phyloP scores from a whole-genome alignment of 1,140 invertebrate species.

The Orius laevigatus region DNA sequence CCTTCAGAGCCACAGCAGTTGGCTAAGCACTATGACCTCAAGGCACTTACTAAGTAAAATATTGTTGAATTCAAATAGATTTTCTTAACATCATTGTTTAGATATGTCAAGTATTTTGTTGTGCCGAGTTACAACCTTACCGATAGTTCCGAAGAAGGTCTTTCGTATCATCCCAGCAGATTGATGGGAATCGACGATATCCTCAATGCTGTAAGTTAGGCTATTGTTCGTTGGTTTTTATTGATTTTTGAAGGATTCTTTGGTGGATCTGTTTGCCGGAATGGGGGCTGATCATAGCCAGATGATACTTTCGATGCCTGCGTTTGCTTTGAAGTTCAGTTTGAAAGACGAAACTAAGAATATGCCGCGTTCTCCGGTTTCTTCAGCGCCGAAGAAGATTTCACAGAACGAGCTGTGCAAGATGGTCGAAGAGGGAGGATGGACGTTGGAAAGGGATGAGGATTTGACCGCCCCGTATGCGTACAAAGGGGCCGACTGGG shows the following conservation, averaged over 20 bases:
- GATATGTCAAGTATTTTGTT: conserved; percentile 44
- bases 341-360: conserved; percentile 44
- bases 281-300: conserved; percentile 51
- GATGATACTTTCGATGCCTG: conserved; percentile 49
- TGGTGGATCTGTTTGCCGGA: conserved; percentile 54
- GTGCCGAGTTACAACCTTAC: conserved; percentile 52
- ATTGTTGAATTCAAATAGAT: background rate
- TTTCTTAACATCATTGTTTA: no score
- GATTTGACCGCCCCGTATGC: conserved; percentile 63
- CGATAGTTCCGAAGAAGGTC: conserved; percentile 35
- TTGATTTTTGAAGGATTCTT: conserved; percentile 42
- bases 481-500: conserved; percentile 52
- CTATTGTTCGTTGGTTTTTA: no score
- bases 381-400: conserved; percentile 35
- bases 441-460: conserved; percentile 61
- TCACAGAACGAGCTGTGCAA: conserved; percentile 46
- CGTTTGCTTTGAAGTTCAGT: conserved; percentile 45
- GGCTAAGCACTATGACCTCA: conserved; percentile 52
- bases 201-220: conserved; percentile 50
- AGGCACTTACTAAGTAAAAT: conserved; percentile 35
- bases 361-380: conserved; percentile 44
- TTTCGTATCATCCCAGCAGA: conserved; percentile 56
- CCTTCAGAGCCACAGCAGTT: conserved; percentile 42
- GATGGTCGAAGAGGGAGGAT: conserved; percentile 38
- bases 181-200: conserved; percentile 61